Evolutionary conservation across 2,113 vertebrate genomes (phyloP).

Genomic region (Varanus komodoensis): DNA sequence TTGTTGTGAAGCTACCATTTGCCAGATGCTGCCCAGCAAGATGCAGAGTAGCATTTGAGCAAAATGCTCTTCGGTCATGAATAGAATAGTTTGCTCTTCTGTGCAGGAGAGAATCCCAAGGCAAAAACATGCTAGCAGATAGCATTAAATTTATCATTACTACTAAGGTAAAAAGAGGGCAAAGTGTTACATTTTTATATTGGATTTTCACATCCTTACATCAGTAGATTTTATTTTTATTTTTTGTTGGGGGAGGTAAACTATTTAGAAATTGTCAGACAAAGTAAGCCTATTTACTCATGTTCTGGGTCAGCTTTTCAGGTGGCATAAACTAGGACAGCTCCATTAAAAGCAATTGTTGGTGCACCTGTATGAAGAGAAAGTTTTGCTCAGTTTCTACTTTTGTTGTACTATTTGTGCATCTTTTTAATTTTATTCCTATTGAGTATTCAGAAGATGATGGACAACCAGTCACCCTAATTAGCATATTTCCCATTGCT

Average conservation of each 20-base stretch:
- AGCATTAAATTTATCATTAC: constrained; percentile 16
- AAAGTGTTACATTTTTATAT: constrained; percentile 23
- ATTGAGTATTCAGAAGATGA: constrained; percentile 26
- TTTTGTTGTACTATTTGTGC: constrained; percentile 57
- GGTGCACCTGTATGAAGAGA: constrained; percentile 36
- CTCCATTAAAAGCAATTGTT: constrained; percentile 21
- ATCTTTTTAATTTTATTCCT: constrained; percentile 35
- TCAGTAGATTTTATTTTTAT: constrained; percentile 9
- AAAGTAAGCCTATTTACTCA: constrained; percentile 34
- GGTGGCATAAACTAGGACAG: neutral
- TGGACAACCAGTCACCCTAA: constrained; percentile 39
- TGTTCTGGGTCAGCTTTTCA: constrained; percentile 34
- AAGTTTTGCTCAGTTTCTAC: constrained; percentile 63
- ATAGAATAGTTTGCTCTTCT: neutral
- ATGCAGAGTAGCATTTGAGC: neutral
- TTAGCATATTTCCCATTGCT: constrained; percentile 67
- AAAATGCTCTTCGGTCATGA: neutral
- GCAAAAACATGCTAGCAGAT: constrained; percentile 10
- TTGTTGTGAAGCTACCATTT: no score
- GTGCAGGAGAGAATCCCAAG: constrained; percentile 3
- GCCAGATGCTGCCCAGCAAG: neutral
- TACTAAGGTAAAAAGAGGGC: constrained; percentile 15
- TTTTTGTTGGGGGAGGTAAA: neutral
- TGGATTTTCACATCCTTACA: constrained; percentile 13
- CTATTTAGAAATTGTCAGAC: constrained; percentile 29